Base-by-base conservation (phyloP, 2,797 vertebrate genomes). In the Vireo griseus region DNA sequence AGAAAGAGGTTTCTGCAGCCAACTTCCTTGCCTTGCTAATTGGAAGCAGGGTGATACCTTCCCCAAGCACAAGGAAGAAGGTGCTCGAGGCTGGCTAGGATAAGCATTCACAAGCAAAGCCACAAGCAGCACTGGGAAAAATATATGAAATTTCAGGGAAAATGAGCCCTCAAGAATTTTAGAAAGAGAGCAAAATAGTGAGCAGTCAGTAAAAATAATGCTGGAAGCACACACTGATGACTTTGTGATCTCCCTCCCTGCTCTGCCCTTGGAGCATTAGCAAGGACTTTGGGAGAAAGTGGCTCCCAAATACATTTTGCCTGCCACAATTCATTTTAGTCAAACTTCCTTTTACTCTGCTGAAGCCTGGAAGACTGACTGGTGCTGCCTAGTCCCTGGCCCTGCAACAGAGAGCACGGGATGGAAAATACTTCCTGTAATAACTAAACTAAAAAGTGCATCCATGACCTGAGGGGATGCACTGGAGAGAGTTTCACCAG, bases 31-130 rank as follows among this genome's bases (percentile, higher is more conserved):
- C 61, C 21, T 66, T 69, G 80, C 66, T 95, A 88, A 94, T 81
- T 90, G 57, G 79, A 88, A 94, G 82, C 89, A 91, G 86, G 78
- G 81, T 51, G 58, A 51, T 85, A 54, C 44, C 65, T 86, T 90
- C 50, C 54, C 13, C 51, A 58, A 55, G 57, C 58, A 77, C 22
- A 39, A 50, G 79, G 69, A 57, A 62, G 42, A 92, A 87, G 75
- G 35, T 77, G 57, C 81, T 92, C 0, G 1, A 67, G 78, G 68
- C 65, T 72, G 81, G 21, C 57, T 13, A 25, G 72, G 42, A 61
- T 42, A 47, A 91, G 15, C 28, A 26, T 22, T 82, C n/a, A 44
- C 18, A 26, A 94, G n/a, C 40, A 92, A 93, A 89, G 52, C 31
- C 48, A 85, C 55, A 52, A 57, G 73, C 51, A 82, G 26, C 44